Evolutionary conservation across 2,888 invertebrate genomes (phyloP).

Genomic region (Cartodere bifasciata): DNA sequence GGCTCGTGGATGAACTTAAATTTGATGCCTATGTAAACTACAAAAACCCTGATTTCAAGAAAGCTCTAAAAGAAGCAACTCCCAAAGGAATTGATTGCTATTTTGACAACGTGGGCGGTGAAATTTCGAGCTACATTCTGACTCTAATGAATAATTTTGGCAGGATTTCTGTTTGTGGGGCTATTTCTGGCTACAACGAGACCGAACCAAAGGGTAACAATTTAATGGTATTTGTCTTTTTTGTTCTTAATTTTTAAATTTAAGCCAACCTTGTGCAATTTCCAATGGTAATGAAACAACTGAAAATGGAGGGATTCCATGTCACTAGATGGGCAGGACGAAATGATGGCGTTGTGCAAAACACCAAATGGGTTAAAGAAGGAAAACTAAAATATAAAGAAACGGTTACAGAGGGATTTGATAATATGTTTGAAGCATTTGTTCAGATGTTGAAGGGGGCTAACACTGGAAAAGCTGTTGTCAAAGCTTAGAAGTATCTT

Average conservation of each 20-base stretch:
- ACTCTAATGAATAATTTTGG: constrained; percentile 52
- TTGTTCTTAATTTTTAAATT: constrained; percentile 10
- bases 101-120: constrained; percentile 69
- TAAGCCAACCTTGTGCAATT: constrained; percentile 17
- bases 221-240: not conserved
- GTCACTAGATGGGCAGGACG: constrained; percentile 28
- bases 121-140: constrained; percentile 51
- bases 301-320: constrained; percentile 22
- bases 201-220: constrained; percentile 20
- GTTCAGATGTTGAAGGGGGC: constrained; percentile 21
- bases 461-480: constrained; percentile 24
- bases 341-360: constrained; percentile 34
- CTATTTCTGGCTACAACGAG: constrained; percentile 55
- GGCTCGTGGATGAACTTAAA: constrained; percentile 48
- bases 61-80: constrained; percentile 45
- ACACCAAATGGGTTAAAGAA: constrained; percentile 45
- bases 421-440: constrained; percentile 29
- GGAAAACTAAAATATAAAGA: constrained; percentile 55
- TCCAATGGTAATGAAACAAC: constrained; percentile 16
- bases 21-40: constrained; percentile 63
- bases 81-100: constrained; percentile 64
- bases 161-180: constrained; percentile 55
- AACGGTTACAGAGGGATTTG: constrained; percentile 54
- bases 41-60: constrained; percentile 44
- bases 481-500: too few relatives aligned